Base-by-base conservation (phyloP, 2,113 vertebrate species). In the Percopsis transmontana region DNA sequence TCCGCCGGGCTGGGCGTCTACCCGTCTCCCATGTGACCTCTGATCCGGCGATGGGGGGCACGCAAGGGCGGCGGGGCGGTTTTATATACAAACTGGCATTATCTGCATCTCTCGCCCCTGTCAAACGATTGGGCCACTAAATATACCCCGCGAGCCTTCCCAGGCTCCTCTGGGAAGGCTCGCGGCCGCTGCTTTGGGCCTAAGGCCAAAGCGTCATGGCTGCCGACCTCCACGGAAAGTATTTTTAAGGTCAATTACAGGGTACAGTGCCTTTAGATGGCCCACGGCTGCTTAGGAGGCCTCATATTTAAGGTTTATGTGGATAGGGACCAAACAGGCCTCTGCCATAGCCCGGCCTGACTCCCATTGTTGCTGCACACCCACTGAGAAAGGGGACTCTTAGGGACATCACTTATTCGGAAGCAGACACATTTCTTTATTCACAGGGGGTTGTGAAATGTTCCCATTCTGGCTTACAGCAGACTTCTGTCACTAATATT, bases 241-340 rank as follows among this genome's bases (percentile, higher is more conserved):
- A 92, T 93, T 93, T 93, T 93, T 92, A 92, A 93, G 92, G 92
- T 93, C 91, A 91, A 93, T 93, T 93, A 93, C 91, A 93, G 92
- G 90, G 92, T 92, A 86, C 87, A 87, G 82, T 80, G 88, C 87
- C 88, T 91, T 91, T 82, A 91, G 90, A 92, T 91, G 88, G 87
- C 87, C 72, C 68, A 84, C 81, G 88, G 85, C 83, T 83, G 86
- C 86, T 87, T 86, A 88, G 84, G 87, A 91, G 87, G 83, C 85
- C 88, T 91, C 84, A 91, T 91, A 92, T 92, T 91, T 91, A 92
- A 90, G 90, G 90, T 90, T 92, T 92, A 90, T 92, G 90, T 87
- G 89, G 91, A 91, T 87, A 90, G 84, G 72, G 76, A 85, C 84
- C 76, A 79, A 84, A 82, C 87, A 87, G 85, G 85, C 72, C 79